Conservation (phyloP, 2,797 vertebrate genomes). For the Sciurus vulgaris region DNA sequence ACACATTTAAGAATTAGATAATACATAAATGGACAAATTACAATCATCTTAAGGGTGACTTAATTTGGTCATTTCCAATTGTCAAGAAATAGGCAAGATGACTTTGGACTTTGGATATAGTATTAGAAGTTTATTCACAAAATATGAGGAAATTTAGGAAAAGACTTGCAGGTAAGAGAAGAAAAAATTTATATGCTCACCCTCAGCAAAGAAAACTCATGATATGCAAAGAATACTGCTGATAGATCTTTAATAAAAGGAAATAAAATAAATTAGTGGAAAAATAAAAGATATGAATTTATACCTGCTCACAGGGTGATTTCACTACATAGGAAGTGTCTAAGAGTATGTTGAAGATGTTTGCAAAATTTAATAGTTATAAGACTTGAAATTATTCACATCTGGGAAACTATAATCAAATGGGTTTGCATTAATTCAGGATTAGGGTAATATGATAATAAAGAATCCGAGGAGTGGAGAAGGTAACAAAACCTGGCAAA, state of each 20-base stretch:
- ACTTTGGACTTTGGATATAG: neutral
- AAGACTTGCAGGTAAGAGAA: neutral
- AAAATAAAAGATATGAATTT: neutral
- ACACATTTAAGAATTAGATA: neutral
- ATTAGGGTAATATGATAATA: neutral
- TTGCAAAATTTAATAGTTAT: neutral
- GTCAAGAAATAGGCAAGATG: neutral
- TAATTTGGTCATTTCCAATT: neutral
- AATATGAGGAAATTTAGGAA: neutral
- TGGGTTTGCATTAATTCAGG: neutral
- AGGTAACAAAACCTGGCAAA: neutral
- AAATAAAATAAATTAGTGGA: neutral
- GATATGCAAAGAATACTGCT: neutral
- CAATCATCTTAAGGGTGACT: neutral
- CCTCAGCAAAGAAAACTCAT: neutral
- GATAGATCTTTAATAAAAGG: neutral
- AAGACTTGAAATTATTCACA: constrained; percentile 19
- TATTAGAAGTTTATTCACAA: neutral
- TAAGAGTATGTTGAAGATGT: neutral
- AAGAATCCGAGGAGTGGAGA: neutral
- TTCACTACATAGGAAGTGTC: neutral
- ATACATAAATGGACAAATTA: neutral
- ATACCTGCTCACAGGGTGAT: too few relatives aligned
- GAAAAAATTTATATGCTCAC: neutral
- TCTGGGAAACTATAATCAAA: neutral